Conservation (phyloP, 2,113 vertebrate species). For the Periophthalmus modestus region DNA sequence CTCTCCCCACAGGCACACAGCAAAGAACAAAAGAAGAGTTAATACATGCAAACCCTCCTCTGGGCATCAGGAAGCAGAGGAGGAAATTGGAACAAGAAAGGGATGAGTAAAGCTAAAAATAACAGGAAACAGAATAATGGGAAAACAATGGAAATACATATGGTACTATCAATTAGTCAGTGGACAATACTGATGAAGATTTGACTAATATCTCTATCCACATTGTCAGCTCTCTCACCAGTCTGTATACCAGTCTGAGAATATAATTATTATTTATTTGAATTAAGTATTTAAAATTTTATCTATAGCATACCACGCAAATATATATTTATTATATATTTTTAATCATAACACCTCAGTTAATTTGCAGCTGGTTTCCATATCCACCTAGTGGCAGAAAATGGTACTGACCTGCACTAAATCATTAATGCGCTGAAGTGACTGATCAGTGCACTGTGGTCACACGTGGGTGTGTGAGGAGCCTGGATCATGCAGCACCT, state of each 20-base stretch:
- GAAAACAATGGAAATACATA: background rate
- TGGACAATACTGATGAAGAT: background rate
- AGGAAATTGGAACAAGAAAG: conserved; percentile 20
- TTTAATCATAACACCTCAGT: background rate
- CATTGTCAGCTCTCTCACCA: background rate
- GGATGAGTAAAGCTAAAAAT: conserved; percentile 42
- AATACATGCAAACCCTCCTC: conserved; percentile 61
- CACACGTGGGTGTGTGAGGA: conserved; percentile 7
- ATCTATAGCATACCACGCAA: background rate
- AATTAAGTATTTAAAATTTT: background rate
- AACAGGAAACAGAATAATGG: background rate
- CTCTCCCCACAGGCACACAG: conserved; percentile 20
- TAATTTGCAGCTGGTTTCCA: background rate
- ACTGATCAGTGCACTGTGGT: background rate
- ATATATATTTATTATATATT: background rate
- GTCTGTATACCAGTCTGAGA: background rate
- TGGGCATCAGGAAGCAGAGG: conserved; percentile 50
- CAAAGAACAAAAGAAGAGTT: conserved; percentile 64
- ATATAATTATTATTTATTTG: background rate
- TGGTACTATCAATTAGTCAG: background rate
- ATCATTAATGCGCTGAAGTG: conserved; percentile 1
- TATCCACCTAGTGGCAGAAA: background rate
- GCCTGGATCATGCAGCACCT: conserved; percentile 4
- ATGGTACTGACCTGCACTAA: background rate
- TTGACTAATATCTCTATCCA: background rate